Base-by-base conservation (phyloP, 2,888 invertebrate species). In the Anodontia alba region DNA sequence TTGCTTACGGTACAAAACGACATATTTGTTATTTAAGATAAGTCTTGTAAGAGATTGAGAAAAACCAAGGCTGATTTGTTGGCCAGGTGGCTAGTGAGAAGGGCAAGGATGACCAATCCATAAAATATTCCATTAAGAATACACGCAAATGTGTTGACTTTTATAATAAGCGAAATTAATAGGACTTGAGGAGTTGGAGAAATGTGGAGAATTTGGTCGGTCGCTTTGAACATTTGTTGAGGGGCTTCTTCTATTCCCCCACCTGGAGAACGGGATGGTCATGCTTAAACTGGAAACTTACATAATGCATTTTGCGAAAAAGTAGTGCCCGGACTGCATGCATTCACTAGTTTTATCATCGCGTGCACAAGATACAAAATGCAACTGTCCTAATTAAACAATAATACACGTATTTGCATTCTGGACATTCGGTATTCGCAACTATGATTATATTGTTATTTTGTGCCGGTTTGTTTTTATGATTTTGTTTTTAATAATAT, bases 21-120 rank as follows among this genome's bases (percentile, higher is more conserved):
- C 26, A 54, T 29, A 54, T 51, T 51, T 51, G 51, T 51, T 51
- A 51, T 51, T 51, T n/a, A 51, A 51, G 51, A 51, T 51, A 51
- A 5, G 5, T n/a, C 42, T 42, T 42, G 42, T 46, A 46, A 46
- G 3, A 46, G 20, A 46, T 54, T 54, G 54, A 54, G 5, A 10
- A 5, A 54, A 29, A 8, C n/a, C 5, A 54, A 2, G 23, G 5
- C 26, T 54, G 26, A n/a, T 8, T 29, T 29, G 29, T 23, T 29
- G 54, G 29, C 54, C 54, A 54, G 54, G 54, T 54, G 54, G 54
- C 54, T 54, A 23, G 26, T 20, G n/a, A 17, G 23, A 7, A 49
- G 20, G 46, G 46, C 46, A 23, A 54, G 5, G 26, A 54, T 54
- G 54, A 54, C 54, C 26, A 54, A 54, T 54, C 26, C 26, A 29